Base-by-base conservation (phyloP, 2,888 invertebrate species). In the Hydroisotoma schaefferi region DNA sequence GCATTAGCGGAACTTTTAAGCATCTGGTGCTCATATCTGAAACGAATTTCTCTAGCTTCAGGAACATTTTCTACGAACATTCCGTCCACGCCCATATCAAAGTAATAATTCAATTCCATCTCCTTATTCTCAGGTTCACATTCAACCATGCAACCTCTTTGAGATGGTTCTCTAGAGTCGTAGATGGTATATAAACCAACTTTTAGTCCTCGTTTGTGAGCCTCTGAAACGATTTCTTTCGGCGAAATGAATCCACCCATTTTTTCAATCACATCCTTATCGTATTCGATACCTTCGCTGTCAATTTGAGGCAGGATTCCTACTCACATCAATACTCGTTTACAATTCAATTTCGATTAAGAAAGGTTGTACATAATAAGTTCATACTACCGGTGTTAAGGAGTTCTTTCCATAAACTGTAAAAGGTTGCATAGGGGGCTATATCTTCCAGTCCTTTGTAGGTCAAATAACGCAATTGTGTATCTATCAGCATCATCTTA, bases 11-110 rank as follows among this genome's bases (percentile, higher is more conserved):
- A n/a, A n/a, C n/a, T n/a, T n/a, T n/a, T n/a, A n/a, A n/a, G n/a
- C n/a, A 33, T 12, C 12, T 33, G 10, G 18, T 43, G 25, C 25
- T 49, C 28, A 78, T 63, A 69, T 2, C 51, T 43, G 28, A 55
- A 27, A 3, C 67, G 20, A 5, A 71, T 55, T 26, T 62, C 57
- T 5, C 44, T 43, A 12, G 65, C 61, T 47, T 72, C 72, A 10
- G 53, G 55, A 4, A 72, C 59, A 44, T 70, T 70, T 44, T 72
- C 72, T 0, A 70, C 63, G 57, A 72, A 72, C 37, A 72, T 63
- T 5, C 61, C 63, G 33, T 72, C 70, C 1, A 72, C 72, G 1
- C 72, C 70, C 56, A 70, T 40, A 6, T 57, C 49, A 54, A 72
- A 67, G 52, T 61, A 70, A 53, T 63, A 72, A 20, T 47, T 44